Conservation (phyloP, 2,113 vertebrate genomes). For the Hippocampus abdominalis region DNA sequence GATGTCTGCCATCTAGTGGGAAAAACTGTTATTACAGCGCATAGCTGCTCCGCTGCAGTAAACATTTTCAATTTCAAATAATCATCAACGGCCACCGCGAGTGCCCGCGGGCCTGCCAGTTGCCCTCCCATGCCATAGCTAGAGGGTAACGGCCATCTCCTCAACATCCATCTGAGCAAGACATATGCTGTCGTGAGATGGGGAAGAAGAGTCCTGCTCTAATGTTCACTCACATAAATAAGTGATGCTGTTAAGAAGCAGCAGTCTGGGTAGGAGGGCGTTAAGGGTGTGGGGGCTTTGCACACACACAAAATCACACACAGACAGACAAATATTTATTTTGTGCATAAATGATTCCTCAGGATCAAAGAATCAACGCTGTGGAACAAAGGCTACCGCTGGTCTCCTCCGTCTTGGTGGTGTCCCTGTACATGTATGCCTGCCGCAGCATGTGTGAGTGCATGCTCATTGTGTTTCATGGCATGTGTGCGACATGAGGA, state of each 20-base stretch:
- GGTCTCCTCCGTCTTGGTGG: slow-evolving; percentile 42
- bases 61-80: too few species aligned
- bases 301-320: background rate
- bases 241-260: slow-evolving; percentile 60
- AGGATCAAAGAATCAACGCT: slow-evolving; percentile 50
- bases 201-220: slow-evolving; percentile 47
- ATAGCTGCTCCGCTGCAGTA: too few species aligned
- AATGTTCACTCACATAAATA: slow-evolving; percentile 67
- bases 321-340: slow-evolving; percentile 24
- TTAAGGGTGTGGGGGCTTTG: slow-evolving; percentile 1
- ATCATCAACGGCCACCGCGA: too few species aligned
- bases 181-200: slow-evolving; percentile 20
- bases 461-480: slow-evolving; percentile 50
- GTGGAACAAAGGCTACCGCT: slow-evolving; percentile 61
- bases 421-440: slow-evolving; percentile 25
- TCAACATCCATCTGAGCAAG: slow-evolving; percentile 9
- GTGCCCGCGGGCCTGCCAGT: too few species aligned
- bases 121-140: too few species aligned
- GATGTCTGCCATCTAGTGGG: too few species aligned
- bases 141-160: slow-evolving; percentile 6
- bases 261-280: slow-evolving; percentile 44
- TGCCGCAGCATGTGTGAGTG: slow-evolving; percentile 23
- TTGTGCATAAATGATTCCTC: slow-evolving; percentile 54
- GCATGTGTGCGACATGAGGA: slow-evolving; percentile 62
- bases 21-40: too few species aligned